Base-by-base conservation (phyloP, 2,888 invertebrate genomes). In the Hypomecis atomaria region DNA sequence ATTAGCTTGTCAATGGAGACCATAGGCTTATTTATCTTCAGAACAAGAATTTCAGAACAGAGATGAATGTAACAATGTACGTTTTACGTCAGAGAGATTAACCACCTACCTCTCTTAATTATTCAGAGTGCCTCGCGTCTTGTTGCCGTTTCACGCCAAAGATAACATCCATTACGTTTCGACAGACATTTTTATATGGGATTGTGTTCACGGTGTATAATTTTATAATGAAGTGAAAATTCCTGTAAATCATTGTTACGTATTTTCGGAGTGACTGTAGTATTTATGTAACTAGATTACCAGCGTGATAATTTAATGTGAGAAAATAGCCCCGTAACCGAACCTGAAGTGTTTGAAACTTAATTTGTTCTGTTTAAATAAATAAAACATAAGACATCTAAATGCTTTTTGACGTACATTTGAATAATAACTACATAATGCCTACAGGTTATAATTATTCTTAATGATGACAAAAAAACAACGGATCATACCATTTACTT, bases 91-190 rank as follows among this genome's bases (percentile, higher is more conserved):
- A 50, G 52, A 48, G 38, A 49, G 52, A 59, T 59, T 59, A 66
- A 52, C 66, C 49, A 59, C 50, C 23, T 55, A 34, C 44, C 11
- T 53, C 47, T 53, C 49, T 66, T 60, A 66, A 66, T 66, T 66
- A 62, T 66, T 66, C 62, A 66, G 52, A 53, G 45, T 45, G 62
- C 7, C 56, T 62, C 49, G 44, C 43, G 54, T 54, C 57, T 48
- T 56, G 53, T 40, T 58, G 49, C 54, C 42, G 55, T 55, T 55
- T 48, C 33, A 58, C 52, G n/a, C 38, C 4, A 45, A 11, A 48
- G 48, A 61, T 58, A 57, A 58, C 57, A 58, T 49, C 58, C 37
- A 61, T 58, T 48, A 48, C 47, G 13, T 49, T 61, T 65, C 54
- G 65, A 48, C 57, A 53, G 45, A 36, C 44, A 57, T 44, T 47